Conservation (phyloP, 64 coral and sea anemone species). For the Montipora foliosa region DNA sequence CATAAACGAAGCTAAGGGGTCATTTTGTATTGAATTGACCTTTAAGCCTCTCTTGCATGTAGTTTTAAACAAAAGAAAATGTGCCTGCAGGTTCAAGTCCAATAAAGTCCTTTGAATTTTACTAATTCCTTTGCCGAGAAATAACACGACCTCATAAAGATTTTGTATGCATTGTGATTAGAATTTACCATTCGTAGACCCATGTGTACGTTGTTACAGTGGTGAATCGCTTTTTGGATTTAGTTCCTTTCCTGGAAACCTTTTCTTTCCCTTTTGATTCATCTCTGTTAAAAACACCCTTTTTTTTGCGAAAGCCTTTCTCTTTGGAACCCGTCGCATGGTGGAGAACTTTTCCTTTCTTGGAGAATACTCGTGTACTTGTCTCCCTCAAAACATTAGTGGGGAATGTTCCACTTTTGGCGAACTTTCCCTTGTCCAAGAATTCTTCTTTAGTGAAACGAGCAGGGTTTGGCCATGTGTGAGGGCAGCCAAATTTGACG, state of each 20-base stretch:
- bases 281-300: background rate
- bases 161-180: no score
- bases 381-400: background rate
- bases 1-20: no score
- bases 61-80: no score
- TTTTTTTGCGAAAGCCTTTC: background rate
- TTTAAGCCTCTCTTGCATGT: no score
- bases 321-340: background rate
- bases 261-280: background rate
- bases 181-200: conserved; percentile 21
- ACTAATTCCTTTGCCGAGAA: no score
- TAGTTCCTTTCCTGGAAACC: background rate
- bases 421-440: background rate
- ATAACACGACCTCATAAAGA: no score
- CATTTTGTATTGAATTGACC: no score
- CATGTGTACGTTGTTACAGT: conserved; percentile 35
- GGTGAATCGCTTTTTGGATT: background rate
- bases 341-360: background rate
- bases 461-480: background rate
- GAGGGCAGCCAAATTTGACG: background rate
- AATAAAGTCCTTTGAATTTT: no score
- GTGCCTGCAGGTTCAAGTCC: no score
- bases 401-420: background rate
- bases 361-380: background rate
- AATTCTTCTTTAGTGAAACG: background rate